Base-by-base conservation (phyloP, 2,888 invertebrate species). In the Idaea straminata region DNA sequence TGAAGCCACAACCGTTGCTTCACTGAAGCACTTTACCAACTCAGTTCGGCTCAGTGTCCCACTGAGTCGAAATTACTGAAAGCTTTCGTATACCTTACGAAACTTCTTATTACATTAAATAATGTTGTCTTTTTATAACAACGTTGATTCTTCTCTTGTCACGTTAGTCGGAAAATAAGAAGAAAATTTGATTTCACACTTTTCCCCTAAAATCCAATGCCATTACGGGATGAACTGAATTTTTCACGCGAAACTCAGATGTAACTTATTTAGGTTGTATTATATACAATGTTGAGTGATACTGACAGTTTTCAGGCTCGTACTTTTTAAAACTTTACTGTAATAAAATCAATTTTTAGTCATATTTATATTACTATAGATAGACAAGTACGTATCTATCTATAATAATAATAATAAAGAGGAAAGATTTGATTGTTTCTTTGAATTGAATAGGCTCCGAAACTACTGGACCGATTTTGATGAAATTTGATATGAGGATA, bases 151-250 rank as follows among this genome's bases (percentile, higher is more conserved):
- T 74, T 78, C 73, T 72, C 75, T 72, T 78, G 81, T 80, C 78
- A 77, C 71, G 78, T 81, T 78, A 80, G 72, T 67, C 70, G 66
- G 65, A 73, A 74, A 72, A 67, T 74, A 73, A 71, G 73, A 70
- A 65, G 74, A 74, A 81, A 81, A 83, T 80, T 77, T 70, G 78
- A 79, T 81, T 81, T 77, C 72, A 74, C 73, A 69, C 66, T 69
- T 69, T 65, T 68, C 64, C 61, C 62, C 47, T 10, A 47, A 58
- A 62, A 64, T 64, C 68, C 69, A 66, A 64, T 66, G 47, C 47
- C 47, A 47, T 47, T 47, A 47, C 13, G 47, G 47, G 47, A 47
- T 47, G 47, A 36, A 47, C 47, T 47, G 47, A 47, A 47, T 47
- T 47, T 47, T 47, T 47, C 47, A 47, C 47, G 10, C 10, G 35